A percentile compares a stretch with the other conserved stretches of the same genome.
Conservation (phyloP, 2,888 invertebrate genomes). For the Boloria selene region DNA sequence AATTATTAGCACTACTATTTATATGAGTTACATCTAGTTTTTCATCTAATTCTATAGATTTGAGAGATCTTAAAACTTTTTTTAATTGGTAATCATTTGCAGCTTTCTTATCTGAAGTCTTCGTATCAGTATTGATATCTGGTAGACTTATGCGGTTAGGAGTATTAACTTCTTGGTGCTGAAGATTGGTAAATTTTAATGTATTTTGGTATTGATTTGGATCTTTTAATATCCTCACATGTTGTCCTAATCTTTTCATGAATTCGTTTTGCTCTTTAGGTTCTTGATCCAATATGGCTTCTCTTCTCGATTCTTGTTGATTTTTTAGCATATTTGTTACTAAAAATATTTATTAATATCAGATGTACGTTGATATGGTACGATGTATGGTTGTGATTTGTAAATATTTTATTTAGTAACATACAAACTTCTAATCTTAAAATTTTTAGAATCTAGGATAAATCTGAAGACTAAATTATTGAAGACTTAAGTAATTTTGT, state of each 20-base stretch:
- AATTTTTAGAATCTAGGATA: no score
- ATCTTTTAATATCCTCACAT: slow-evolving; percentile 43
- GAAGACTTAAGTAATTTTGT: no score
- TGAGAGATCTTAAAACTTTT: slow-evolving; percentile 30
- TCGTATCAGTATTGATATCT: neutral
- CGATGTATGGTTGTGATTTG: neutral
- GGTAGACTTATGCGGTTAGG: neutral
- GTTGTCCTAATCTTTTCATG: slow-evolving; percentile 43
- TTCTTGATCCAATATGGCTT: slow-evolving; percentile 43
- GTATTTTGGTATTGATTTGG: slow-evolving; percentile 8
- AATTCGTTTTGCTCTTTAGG: slow-evolving; percentile 42
- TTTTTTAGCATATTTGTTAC: slow-evolving; percentile 36
- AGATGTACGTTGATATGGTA: neutral
- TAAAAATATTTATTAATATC: neutral
- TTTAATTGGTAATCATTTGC: slow-evolving; percentile 15
- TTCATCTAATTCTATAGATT: slow-evolving; percentile 26
- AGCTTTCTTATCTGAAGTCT: slow-evolving; percentile 2
- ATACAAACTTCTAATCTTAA: no score
- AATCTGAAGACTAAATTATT: no score
- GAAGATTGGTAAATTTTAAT: neutral
- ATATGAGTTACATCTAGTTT: neutral
- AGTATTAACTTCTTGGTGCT: slow-evolving; percentile 19
- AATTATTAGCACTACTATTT: neutral
- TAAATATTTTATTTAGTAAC: neutral
- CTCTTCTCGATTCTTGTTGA: slow-evolving; percentile 42